Conservation (phyloP, 2,113 vertebrate species). For the Phocoena sinus region DNA sequence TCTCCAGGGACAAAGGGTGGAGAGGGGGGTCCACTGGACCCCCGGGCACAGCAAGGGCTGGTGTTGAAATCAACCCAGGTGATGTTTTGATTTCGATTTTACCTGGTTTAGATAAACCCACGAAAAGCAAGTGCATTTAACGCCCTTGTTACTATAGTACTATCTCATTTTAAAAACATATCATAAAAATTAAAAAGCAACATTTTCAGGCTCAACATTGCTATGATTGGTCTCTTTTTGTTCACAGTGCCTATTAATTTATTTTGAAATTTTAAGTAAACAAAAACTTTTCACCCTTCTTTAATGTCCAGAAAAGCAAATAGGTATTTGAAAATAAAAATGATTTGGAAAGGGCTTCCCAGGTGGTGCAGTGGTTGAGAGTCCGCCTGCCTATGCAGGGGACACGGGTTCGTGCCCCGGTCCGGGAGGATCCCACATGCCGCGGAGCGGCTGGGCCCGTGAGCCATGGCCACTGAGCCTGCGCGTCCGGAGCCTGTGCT, state of each 20-base stretch:
- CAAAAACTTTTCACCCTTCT: not conserved
- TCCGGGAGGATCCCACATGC: too few relatives aligned
- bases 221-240: not conserved
- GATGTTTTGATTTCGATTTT: not conserved
- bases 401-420: too few relatives aligned
- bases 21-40: not conserved
- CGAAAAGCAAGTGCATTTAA: not conserved
- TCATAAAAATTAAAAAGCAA: not conserved
- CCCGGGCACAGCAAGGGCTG: not conserved
- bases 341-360: not conserved
- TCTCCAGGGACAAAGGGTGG: fast-evolving
- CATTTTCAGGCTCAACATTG: not conserved
- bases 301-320: not conserved
- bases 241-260: not conserved
- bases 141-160: not conserved
- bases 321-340: conserved; percentile 16
- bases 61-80: not conserved
- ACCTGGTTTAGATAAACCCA: not conserved
- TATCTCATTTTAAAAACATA: not conserved
- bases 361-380: too few relatives aligned
- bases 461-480: too few relatives aligned
- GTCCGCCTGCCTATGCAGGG: too few relatives aligned
- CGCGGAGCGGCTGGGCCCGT: too few relatives aligned
- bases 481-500: too few relatives aligned
- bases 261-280: conserved; percentile 1